Base-by-base conservation (phyloP, 2,888 invertebrate species). In the Boloria selene region DNA sequence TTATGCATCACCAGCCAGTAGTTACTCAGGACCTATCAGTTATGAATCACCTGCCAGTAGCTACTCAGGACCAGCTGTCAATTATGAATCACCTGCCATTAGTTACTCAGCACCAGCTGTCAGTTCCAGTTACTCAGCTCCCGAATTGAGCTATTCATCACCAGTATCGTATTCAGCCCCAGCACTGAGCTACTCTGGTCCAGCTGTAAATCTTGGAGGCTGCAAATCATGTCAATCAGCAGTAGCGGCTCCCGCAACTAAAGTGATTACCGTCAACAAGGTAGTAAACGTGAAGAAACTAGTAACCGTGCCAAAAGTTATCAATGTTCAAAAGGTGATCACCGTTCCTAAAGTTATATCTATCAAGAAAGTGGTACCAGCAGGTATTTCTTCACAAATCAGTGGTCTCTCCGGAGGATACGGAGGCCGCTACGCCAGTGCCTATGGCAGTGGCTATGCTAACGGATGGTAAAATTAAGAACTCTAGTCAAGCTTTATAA, bases 301-400 rank as follows among this genome's bases (percentile, higher is more conserved):
- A 31, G 75, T 79, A 53, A 71, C 71, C 55, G 78, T 77, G 42
- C 81, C 82, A 6, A 75, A 79, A 61, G 77, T 79, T 3, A 73
- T 81, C 44, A 70, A 73, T 55, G 81, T 83, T 42, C 81, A 76
- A 68, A 85, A 81, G 73, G 75, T 82, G 26, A 79, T 87, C 70
- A 81, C 84, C 68, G 82, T 77, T 53, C 84, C 83, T 51, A 82
- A 82, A 72, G 80, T 84, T 70, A 76, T 79, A 63, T 71, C 80
- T 72, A 79, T 80, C 68, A 79, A 80, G 74, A 71, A 73, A 72
- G 74, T 78, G 67, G 79, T 88, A 70, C 76, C 81, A 58, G 84
- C 81, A 5, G 52, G 31, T 22, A 38, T 31, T 14, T 59, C 44
- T 44, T 52, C 63, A 2, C 44, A 42, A 16, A 26, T 50, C 3